Evolutionary conservation across 2,113 vertebrate genomes (phyloP), one percentile per base, ranked within the genome.

Genomic region (Etheostoma spectabile): DNA sequence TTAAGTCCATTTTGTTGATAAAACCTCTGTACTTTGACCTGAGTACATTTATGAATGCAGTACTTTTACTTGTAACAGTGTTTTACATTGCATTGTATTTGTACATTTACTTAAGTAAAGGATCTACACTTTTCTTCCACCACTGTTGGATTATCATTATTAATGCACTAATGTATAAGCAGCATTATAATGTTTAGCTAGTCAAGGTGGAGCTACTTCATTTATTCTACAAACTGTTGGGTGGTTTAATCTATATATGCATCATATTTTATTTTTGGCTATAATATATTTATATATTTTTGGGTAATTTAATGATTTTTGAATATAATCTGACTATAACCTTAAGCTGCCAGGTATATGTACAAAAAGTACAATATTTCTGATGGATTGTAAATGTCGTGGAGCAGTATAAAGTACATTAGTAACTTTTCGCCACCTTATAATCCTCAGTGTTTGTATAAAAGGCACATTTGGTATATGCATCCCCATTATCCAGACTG

Each of bases 381-480:
- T n/a, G n/a, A n/a, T n/a, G n/a, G n/a, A n/a, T n/a, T n/a, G n/a
- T n/a, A n/a, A 19, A 46, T 65, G 2, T 46, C 15, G 22, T 3
- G 7, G 12, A 33, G 19, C 33, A 67, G 8, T 51, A 42, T 48
- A 35, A 62, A 62, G 71, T 35, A 6, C 2, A 30, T 57, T 21
- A 14, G 21, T 49, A 42, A 38, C 13, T 49, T 42, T 30, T 2
- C 18, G 4, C 21, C 11, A 30, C 19, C 70, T 30, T 21, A 4
- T 65, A 16, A 24, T 51, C n/a, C 30, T 48, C 15, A 22, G 30
- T 55, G 30, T 45, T 30, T 73, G 16, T 22, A 14, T 61, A 56
- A 67, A 63, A 75, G 63, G 24, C 46, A 77, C 59, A 84, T 67
- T 67, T 79, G 70, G 33, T 63, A 24, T 11, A 70, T 80, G 12